Evolutionary conservation across 2,797 vertebrate species (phyloP), one percentile per base, ranked within the genome.

Genomic region (Basileuterus tristriatus): DNA sequence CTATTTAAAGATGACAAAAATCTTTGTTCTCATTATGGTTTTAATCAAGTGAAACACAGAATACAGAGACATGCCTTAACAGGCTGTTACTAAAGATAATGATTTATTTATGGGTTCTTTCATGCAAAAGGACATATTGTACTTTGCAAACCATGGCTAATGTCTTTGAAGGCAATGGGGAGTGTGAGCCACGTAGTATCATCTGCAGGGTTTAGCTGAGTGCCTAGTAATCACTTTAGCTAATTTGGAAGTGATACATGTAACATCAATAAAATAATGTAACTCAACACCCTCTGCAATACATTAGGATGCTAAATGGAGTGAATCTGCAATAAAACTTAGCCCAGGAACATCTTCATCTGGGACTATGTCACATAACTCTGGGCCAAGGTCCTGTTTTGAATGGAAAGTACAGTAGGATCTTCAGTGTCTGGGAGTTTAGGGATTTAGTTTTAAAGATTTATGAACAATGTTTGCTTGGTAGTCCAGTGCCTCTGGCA

Each of bases 11-110:
- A 72, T 72, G 55, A 85, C 47, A 72, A 58, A 58, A 75, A 65
- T n/a, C 37, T 85, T 93, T 87, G 32, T 83, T 82, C 75, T 95
- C 60, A 30, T 89, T 83, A 72, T 92, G 79, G 76, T 91, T 93
- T 93, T 87, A 94, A 90, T 95, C 64, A 95, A 77, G 50, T 58
- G 41, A 46, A 87, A 74, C 21, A 23, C 52, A 84, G 41, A 85
- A 89, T 65, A 89, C 11, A 36, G 60, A 83, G 43, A 85, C 37
- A 46, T 44, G 83, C 67, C 53, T 90, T 86, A 84, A 72, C 14
- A 75, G 81, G 21, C 69, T 87, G 64, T 93, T 84, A 63, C 83
- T 88, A 87, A 90, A 90, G 67, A 70, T 68, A 88, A 49, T 79
- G 59, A 83, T 88, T 88, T 89, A 83, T 53, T 95, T 86, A 76